Conservation (phyloP, 2,113 vertebrate genomes). For the Picathartes gymnocephalus region DNA sequence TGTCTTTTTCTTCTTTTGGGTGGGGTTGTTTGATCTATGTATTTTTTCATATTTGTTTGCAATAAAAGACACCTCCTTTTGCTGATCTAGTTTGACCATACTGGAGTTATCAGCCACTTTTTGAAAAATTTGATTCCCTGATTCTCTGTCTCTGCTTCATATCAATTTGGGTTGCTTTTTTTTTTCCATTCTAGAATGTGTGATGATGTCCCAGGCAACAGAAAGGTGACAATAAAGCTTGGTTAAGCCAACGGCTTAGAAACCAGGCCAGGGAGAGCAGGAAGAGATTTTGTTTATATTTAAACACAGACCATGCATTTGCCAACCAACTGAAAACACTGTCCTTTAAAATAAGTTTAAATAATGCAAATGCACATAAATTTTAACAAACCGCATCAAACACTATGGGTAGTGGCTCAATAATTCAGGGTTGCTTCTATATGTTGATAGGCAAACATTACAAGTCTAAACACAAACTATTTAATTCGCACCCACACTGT, state of each 20-base stretch:
- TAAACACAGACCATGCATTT: neutral
- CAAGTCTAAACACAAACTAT: neutral
- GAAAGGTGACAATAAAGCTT: neutral
- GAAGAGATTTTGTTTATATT: neutral
- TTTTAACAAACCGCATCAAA: neutral
- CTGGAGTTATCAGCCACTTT: neutral
- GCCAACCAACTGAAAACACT: neutral
- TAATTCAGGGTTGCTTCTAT: neutral
- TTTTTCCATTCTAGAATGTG: neutral
- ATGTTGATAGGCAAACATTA: neutral
- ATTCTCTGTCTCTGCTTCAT: neutral
- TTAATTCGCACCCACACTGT: neutral
- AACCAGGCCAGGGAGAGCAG: neutral
- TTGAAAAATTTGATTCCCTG: neutral
- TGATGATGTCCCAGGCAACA: neutral
- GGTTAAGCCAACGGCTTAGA: neutral
- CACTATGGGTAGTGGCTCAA: accelerated
- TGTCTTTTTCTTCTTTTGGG: neutral
- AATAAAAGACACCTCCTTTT: neutral
- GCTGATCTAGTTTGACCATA: neutral
- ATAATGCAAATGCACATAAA: neutral
- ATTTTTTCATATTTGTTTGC: neutral
- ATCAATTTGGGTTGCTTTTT: neutral
- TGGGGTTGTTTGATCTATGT: neutral
- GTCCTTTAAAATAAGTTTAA: neutral